Conservation (phyloP, 2,888 invertebrate genomes). For the Zaprionus obscuricornis region DNA sequence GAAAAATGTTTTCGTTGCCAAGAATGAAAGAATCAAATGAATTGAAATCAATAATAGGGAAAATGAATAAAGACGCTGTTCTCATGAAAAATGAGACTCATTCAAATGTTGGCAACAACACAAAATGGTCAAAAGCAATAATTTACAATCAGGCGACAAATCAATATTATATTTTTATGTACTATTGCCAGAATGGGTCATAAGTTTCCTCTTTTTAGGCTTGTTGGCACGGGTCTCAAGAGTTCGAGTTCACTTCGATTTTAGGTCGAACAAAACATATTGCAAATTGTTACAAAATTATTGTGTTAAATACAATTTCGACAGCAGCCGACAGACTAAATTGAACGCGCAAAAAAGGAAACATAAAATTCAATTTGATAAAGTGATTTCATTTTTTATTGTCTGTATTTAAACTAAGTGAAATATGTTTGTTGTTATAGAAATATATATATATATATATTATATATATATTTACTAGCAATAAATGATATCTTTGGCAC, state of each 20-base stretch:
- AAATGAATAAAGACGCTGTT: constrained; percentile 39
- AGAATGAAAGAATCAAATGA: background rate
- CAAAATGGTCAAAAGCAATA: constrained; percentile 59
- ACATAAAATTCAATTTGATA: constrained; percentile 14
- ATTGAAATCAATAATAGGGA: background rate
- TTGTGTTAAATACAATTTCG: constrained; percentile 50
- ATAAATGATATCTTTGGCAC: too few relatives aligned
- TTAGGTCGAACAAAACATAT: constrained; percentile 42
- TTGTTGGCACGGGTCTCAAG: too few relatives aligned
- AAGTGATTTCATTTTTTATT: constrained; percentile 24
- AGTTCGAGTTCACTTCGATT: constrained; percentile 14
- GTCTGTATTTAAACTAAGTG: constrained; percentile 7
- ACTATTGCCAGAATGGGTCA: background rate
- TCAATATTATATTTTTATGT: constrained; percentile 53
- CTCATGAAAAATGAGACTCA: constrained; percentile 52
- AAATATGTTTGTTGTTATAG: background rate
- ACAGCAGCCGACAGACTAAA: constrained; percentile 17
- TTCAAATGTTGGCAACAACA: constrained; percentile 54
- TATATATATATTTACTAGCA: too few relatives aligned
- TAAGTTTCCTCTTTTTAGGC: background rate
- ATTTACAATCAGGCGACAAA: constrained; percentile 64
- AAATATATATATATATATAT: too few relatives aligned
- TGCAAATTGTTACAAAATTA: constrained; percentile 55
- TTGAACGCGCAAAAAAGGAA: background rate
- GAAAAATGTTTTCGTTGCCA: constrained; percentile 45